Evolutionary conservation across 2,797 vertebrate genomes (phyloP).

Genomic region (Oreonectes daqikongensis): DNA sequence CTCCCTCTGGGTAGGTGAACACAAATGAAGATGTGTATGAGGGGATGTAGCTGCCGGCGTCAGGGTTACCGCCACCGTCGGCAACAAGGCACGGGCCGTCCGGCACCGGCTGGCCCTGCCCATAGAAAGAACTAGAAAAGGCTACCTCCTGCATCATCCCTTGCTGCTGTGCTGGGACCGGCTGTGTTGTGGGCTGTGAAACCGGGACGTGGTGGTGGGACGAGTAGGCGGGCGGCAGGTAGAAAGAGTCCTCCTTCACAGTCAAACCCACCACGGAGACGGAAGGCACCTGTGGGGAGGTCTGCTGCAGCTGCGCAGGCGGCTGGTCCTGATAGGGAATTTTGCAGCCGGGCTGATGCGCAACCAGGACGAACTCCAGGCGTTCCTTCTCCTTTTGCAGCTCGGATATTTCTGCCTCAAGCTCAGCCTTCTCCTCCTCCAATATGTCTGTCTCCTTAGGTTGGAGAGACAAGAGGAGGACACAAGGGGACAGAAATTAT

Average conservation of each 20-base stretch:
- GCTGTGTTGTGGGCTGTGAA: constrained; percentile 67
- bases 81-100: constrained; percentile 84
- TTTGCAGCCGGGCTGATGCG: constrained; percentile 93
- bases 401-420: constrained; percentile 95
- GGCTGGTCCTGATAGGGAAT: constrained; percentile 81
- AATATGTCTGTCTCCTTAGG: constrained; percentile 91
- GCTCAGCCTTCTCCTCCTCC: constrained; percentile 93
- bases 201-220: constrained; percentile 67
- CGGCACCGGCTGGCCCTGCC: constrained; percentile 82
- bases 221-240: constrained; percentile 80
- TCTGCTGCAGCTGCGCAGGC: constrained; percentile 48
- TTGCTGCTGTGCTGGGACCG: constrained; percentile 73
- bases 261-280: constrained; percentile 85
- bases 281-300: constrained; percentile 67
- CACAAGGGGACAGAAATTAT: constrained; percentile 42
- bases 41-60: constrained; percentile 84
- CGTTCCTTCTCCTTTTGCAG: constrained; percentile 96
- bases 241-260: constrained; percentile 88
- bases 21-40: constrained; percentile 99
- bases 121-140: constrained; percentile 94
- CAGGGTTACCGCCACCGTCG: constrained; percentile 66
- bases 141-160: constrained; percentile 90
- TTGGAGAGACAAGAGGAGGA: constrained; percentile 24
- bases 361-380: constrained; percentile 92
- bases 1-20: constrained; percentile 99